Evolutionary conservation across 2,888 invertebrate genomes (phyloP).

Genomic region (Pterostichus niger): DNA sequence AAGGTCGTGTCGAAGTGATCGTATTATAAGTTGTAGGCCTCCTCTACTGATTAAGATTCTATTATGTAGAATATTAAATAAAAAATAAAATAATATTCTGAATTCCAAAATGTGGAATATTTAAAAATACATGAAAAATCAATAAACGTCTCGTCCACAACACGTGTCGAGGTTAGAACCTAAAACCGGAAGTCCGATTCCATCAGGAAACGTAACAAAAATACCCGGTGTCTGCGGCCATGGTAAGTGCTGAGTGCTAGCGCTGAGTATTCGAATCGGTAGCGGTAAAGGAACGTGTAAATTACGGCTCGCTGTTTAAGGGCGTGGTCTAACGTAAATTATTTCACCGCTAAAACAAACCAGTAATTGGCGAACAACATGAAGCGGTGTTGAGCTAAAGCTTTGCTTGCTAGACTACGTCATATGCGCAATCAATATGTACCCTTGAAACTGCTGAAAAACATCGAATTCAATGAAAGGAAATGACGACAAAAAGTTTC

Average conservation of each 20-base stretch:
- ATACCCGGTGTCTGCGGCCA: not conserved
- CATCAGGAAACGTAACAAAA: not conserved
- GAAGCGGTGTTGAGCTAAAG: constrained; percentile 42
- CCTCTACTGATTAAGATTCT: too few species aligned
- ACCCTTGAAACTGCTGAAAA: constrained; percentile 49
- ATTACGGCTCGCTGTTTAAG: constrained; percentile 59
- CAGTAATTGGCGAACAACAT: constrained; percentile 63
- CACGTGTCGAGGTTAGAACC: too few species aligned
- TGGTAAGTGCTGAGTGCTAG: constrained; percentile 24
- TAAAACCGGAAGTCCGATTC: not conserved
- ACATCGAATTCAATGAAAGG: constrained; percentile 14
- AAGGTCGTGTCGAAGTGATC: too few species aligned
- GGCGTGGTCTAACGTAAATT: constrained; percentile 61
- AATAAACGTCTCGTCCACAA: too few species aligned
- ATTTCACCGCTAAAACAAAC: constrained; percentile 64
- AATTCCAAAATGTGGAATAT: too few species aligned
- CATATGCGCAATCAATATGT: constrained; percentile 59
- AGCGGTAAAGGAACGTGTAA: constrained; percentile 60
- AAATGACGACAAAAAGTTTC: constrained; percentile 33
- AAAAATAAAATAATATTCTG: too few species aligned
- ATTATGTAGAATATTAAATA: too few species aligned
- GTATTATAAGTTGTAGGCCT: too few species aligned
- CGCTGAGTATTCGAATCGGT: constrained; percentile 38
- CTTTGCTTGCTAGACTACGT: constrained; percentile 52
- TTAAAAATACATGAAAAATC: too few species aligned